A percentile compares a stretch with the other conserved stretches of the same genome.
These are phyloP conservation scores for Microchrysa polita DNA, from an alignment of 2,888 invertebrate genomes.

Conservation along the genomic window DNA sequence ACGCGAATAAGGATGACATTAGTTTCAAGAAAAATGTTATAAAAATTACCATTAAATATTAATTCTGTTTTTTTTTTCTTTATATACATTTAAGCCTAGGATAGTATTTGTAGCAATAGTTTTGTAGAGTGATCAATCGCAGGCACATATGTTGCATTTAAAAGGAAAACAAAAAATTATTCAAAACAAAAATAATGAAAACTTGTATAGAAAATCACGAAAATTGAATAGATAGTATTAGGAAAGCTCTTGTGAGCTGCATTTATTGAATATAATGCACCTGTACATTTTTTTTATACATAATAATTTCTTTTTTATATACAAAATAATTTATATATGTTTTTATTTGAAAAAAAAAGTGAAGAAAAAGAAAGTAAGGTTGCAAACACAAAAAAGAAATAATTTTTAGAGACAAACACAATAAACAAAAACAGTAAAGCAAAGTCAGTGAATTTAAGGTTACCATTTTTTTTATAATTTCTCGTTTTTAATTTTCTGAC, in stretches of 20 bases:
- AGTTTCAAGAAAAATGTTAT: background rate
- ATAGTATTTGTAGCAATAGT: background rate
- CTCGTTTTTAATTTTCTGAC: background rate
- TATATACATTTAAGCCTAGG: too few species aligned
- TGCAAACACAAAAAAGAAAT: too few species aligned
- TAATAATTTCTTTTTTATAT: too few species aligned
- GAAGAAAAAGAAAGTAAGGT: too few species aligned
- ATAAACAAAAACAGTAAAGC: background rate
- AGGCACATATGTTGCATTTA: background rate
- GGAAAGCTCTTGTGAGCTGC: background rate
- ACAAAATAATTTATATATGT: too few species aligned
- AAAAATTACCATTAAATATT: background rate
- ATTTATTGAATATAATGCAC: background rate
- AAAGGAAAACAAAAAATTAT: background rate
- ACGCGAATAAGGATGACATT: background rate
- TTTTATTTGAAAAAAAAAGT: too few species aligned
- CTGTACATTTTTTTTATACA: too few species aligned
- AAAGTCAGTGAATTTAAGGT: constrained; percentile 12
- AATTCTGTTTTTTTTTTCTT: too few species aligned
- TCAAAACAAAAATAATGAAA: too few species aligned
- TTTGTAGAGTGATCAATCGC: background rate
- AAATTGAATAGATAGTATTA: constrained; percentile 5
- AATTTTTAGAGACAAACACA: too few species aligned
- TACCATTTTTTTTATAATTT: constrained; percentile 14
- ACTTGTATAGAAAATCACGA: too few species aligned